Conservation (phyloP, 2,797 vertebrate species). For the Acanthiza pusilla region DNA sequence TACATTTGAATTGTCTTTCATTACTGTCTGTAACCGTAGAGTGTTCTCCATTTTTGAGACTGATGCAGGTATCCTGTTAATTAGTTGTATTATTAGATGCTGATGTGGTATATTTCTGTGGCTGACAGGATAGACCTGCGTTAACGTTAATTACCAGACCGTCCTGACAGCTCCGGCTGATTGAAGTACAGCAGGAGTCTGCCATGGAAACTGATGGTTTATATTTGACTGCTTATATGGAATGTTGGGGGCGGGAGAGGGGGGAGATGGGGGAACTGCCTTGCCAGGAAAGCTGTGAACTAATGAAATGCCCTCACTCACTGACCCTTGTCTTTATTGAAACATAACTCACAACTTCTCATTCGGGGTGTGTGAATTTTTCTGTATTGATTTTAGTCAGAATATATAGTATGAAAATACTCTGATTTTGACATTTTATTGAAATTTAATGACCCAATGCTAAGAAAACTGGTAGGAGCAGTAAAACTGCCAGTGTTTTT, state of each 20-base stretch:
- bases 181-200: constrained; percentile 23
- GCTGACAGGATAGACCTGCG: neutral
- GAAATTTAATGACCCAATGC: neutral
- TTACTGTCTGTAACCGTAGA: neutral
- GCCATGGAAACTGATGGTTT: neutral
- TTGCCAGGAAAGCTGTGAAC: neutral
- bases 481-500: neutral
- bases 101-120: neutral
- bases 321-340: constrained; percentile 22
- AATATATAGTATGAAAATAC: neutral
- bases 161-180: neutral
- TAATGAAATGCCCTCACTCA: neutral
- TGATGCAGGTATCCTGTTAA: neutral
- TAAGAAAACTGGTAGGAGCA: neutral
- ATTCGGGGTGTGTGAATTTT: neutral
- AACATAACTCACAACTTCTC: neutral
- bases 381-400: neutral
- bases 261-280: neutral
- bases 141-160: neutral
- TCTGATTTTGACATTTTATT: neutral
- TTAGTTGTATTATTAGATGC: neutral
- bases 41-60: neutral
- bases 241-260: fast-evolving
- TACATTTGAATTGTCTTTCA: neutral
- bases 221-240: neutral